A percentile compares a stretch with the other conserved stretches of the same genome.
phyloP scores from a whole-genome alignment of 1,140 invertebrate species.

The Acyrthosiphon pisum region DNA sequence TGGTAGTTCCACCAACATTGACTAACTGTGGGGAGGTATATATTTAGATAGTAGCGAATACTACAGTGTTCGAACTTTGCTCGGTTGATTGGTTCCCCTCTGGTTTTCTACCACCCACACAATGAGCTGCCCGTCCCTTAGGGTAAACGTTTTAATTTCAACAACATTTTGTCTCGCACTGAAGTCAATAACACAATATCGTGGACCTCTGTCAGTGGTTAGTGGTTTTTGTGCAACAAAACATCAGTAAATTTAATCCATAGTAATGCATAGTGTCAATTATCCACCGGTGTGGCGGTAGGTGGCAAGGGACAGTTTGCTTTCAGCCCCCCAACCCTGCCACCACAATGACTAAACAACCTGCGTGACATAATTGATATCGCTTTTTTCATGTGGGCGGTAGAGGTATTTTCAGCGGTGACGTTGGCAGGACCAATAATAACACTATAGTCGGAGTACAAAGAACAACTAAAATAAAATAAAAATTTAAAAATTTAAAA shows the following conservation, averaged over 20 bases:
- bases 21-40: neutral
- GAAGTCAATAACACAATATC: constrained; percentile 7
- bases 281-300: neutral
- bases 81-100: constrained; percentile 48
- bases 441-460: neutral
- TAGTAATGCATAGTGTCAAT: constrained; percentile 29
- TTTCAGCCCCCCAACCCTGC: too few relatives aligned
- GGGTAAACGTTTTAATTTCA: constrained; percentile 46
- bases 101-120: neutral
- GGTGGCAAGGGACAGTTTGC: neutral
- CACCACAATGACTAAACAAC: neutral
- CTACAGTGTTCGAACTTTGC: constrained; percentile 22
- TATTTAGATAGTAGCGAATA: neutral
- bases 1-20: neutral
- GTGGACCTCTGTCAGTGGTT: neutral
- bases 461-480: neutral
- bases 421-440: neutral
- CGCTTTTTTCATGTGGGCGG: neutral
- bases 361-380: constrained; percentile 16
- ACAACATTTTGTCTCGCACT: constrained; percentile 6
- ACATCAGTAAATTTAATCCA: constrained; percentile 15
- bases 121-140: neutral
- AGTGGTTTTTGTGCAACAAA: constrained; percentile 2
- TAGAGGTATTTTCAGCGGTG: constrained; percentile 7
- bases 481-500: neutral